Evolutionary conservation across 2,113 vertebrate genomes (phyloP).

Genomic region (Upupa epops): DNA sequence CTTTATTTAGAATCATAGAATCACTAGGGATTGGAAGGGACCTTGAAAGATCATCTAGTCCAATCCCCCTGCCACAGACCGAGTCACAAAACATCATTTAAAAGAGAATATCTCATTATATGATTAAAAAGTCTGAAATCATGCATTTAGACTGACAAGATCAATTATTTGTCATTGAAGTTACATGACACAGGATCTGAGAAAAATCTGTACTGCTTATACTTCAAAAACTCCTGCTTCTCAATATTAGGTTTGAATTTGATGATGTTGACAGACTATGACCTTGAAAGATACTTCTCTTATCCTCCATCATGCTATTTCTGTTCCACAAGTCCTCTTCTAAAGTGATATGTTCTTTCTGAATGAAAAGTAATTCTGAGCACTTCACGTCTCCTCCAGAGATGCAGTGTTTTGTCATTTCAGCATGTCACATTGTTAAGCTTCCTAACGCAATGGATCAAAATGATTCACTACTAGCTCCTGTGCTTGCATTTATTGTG

Average conservation of each 20-base stretch:
- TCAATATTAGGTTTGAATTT: constrained; percentile 7
- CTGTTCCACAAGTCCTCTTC: background rate
- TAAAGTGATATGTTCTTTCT: background rate
- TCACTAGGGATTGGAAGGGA: no score
- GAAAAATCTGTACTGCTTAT: background rate
- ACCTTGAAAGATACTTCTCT: constrained; percentile 35
- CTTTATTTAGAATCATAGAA: background rate
- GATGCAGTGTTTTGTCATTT: constrained; percentile 50
- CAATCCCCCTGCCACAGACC: no score
- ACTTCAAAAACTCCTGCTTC: background rate
- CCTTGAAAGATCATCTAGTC: no score
- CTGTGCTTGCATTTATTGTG: constrained; percentile 7
- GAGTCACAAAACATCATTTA: background rate
- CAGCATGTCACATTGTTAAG: background rate
- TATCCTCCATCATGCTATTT: constrained; percentile 46
- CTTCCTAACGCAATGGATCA: background rate
- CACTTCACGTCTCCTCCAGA: constrained; percentile 11
- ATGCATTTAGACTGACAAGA: background rate
- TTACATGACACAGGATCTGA: background rate
- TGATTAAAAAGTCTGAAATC: background rate
- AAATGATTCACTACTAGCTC: constrained; percentile 29
- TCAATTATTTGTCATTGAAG: background rate
- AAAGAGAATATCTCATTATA: background rate
- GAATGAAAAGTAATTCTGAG: constrained; percentile 48
- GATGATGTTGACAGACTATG: background rate